A percentile compares a stretch with the other conserved stretches of the same genome.
These are phyloP conservation scores for Podarcis siculus DNA, from an alignment of 2,797 vertebrate species.

Conservation along the genomic window DNA sequence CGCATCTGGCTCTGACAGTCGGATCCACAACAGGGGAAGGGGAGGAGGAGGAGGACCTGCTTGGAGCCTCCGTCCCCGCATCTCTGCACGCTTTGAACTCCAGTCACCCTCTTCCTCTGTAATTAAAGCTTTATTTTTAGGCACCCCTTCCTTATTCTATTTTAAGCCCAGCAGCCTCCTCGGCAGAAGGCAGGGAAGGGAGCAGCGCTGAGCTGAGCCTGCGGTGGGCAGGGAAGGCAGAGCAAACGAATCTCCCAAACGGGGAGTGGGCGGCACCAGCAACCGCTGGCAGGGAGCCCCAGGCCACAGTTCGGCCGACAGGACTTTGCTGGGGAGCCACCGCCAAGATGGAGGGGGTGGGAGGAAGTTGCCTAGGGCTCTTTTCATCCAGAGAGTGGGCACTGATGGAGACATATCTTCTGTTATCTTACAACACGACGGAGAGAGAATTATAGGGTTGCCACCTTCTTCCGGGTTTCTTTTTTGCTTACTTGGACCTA, in stretches of 20 bases:
- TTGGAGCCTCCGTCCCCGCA: constrained; percentile 28
- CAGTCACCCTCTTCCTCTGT: constrained; percentile 74
- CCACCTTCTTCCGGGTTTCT: not conserved
- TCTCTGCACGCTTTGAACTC: constrained; percentile 56
- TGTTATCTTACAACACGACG: constrained; percentile 5
- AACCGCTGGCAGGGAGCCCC: constrained; percentile 63
- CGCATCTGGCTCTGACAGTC: not conserved
- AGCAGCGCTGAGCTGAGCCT: constrained; percentile 62
- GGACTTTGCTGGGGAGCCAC: constrained; percentile 26
- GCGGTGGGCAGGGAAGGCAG: constrained; percentile 63
- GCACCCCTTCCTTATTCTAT: constrained; percentile 78
- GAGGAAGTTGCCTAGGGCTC: constrained; percentile 28
- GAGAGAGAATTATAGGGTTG: constrained; percentile 15
- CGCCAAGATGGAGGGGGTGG: constrained; percentile 30
- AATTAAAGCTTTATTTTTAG: constrained; percentile 82
- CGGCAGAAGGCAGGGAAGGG: constrained; percentile 63
- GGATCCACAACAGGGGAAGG: accelerated
- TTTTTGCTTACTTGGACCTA: not conserved
- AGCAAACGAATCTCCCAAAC: constrained; percentile 66
- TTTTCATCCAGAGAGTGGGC: constrained; percentile 48
- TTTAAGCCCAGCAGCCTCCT: constrained; percentile 74
- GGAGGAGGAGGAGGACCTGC: not conserved
- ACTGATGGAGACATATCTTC: constrained; percentile 42
- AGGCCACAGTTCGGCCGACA: constrained; percentile 61
- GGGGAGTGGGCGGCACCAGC: constrained; percentile 67